These are phyloP conservation scores for Mycetomoellerius zeteki DNA, from an alignment of 1,140 invertebrate species.

Conservation along the genomic window DNA sequence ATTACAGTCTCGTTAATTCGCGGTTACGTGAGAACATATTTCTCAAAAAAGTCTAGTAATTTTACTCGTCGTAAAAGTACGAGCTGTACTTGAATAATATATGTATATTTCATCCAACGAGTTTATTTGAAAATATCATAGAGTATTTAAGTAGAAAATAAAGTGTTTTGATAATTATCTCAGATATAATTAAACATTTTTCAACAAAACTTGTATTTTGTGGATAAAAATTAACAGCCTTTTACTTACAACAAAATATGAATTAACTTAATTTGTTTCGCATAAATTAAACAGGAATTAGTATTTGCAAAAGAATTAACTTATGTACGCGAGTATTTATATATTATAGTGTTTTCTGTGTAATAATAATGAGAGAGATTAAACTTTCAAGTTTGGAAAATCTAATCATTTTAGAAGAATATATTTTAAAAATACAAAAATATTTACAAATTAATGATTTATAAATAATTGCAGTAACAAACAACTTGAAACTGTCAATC, in stretches of 20 bases:
- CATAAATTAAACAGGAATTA: background rate
- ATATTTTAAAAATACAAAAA: background rate
- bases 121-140: background rate
- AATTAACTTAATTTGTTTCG: slow-evolving; percentile 8
- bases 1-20: slow-evolving; percentile 35
- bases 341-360: slow-evolving; percentile 7
- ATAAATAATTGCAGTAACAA: background rate
- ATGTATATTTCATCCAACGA: background rate
- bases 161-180: background rate
- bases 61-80: background rate
- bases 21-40: background rate
- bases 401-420: slow-evolving; percentile 7
- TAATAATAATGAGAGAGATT: slow-evolving; percentile 37
- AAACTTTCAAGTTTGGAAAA: slow-evolving; percentile 12
- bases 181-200: background rate
- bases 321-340: slow-evolving; percentile 1
- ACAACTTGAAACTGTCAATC: background rate
- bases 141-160: background rate
- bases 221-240: background rate
- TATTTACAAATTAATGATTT: background rate
- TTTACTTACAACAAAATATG: slow-evolving; percentile 5
- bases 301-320: slow-evolving; percentile 8
- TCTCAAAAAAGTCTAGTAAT: background rate
- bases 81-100: background rate
- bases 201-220: slow-evolving; percentile 4